Evolutionary conservation across 2,797 vertebrate genomes (phyloP).

Genomic region (Sebastes nivosus): DNA sequence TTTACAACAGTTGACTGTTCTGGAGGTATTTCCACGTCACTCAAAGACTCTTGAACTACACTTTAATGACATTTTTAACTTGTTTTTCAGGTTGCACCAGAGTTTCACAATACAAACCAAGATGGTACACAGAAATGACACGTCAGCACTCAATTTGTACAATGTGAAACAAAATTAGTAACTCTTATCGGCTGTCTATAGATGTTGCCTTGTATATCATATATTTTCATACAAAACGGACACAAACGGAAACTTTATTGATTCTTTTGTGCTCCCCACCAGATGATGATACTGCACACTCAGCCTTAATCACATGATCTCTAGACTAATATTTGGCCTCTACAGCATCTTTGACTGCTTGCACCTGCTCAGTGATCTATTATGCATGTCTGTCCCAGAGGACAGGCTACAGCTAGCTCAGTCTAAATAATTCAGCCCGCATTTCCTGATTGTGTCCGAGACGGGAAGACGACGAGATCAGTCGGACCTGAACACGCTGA

Average conservation of each 20-base stretch:
- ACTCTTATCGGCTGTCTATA: neutral
- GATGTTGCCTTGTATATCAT: neutral
- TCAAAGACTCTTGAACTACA: neutral
- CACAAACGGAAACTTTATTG: neutral
- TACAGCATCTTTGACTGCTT: constrained; percentile 14
- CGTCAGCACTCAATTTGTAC: neutral
- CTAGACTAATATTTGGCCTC: neutral
- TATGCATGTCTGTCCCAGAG: constrained; percentile 49
- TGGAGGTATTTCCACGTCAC: neutral
- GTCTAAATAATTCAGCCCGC: constrained; percentile 73
- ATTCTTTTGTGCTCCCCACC: neutral
- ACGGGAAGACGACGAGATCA: neutral
- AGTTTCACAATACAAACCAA: neutral
- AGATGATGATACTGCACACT: neutral
- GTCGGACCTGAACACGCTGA: neutral
- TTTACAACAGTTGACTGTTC: neutral
- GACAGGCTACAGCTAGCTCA: constrained; percentile 12
- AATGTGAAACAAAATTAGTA: neutral
- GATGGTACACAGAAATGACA: neutral
- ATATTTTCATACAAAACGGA: neutral
- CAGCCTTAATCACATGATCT: constrained; percentile 24
- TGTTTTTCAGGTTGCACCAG: neutral
- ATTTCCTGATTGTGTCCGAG: constrained; percentile 54
- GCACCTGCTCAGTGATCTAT: constrained; percentile 58
- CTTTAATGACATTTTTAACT: neutral